Conservation (phyloP, 2,113 vertebrate genomes). For the Ceuthmochares aereus region DNA sequence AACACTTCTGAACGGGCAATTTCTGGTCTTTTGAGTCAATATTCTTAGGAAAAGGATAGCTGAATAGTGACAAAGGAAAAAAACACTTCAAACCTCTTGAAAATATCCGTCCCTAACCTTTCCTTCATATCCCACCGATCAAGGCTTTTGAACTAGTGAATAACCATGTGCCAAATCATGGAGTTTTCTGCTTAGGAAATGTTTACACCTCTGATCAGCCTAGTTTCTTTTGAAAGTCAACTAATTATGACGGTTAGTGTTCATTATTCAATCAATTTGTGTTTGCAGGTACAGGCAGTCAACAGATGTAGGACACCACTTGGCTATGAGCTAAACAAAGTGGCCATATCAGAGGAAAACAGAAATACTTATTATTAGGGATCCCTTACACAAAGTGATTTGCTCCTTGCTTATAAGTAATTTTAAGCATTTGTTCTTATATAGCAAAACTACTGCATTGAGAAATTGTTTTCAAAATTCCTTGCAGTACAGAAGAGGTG, state of each 20-base stretch:
- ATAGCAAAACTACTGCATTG: not conserved
- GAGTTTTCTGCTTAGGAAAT: not conserved
- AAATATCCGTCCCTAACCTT: not conserved
- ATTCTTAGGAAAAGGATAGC: not conserved
- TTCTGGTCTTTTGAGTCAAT: slow-evolving; percentile 22
- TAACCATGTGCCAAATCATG: not conserved
- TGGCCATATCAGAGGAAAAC: not conserved
- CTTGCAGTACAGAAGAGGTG: not conserved
- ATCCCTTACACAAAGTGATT: not conserved
- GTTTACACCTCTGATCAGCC: not conserved
- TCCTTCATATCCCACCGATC: not conserved
- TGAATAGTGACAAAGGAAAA: not conserved
- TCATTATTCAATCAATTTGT: not conserved
- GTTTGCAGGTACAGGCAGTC: not conserved
- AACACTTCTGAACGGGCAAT: not conserved
- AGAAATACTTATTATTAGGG: not conserved
- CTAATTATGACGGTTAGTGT: not conserved
- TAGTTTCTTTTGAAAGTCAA: not conserved
- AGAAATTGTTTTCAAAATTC: not conserved
- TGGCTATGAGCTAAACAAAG: not conserved
- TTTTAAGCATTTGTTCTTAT: not conserved
- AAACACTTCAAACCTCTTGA: not conserved
- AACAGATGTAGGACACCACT: not conserved
- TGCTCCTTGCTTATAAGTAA: not conserved
- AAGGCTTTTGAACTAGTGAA: slow-evolving; percentile 1